phyloP scores from a whole-genome alignment of 2,797 vertebrate species.

The Lithobates sylvaticus region DNA sequence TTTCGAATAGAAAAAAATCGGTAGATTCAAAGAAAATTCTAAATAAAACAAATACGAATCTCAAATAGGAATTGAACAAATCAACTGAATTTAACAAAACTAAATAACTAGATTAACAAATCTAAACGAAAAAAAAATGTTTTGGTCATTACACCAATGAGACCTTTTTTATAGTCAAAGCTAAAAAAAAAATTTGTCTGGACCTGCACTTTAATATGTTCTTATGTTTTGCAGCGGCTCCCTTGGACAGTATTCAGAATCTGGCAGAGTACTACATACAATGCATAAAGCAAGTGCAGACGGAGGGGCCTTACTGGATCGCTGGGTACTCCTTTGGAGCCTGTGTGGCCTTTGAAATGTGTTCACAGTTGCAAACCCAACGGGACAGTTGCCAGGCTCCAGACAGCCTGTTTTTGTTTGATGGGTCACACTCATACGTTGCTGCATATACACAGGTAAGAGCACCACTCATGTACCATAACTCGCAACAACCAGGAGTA shows the following conservation, averaged over 20 bases:
- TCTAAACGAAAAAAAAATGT: too few species aligned
- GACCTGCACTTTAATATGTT: too few species aligned
- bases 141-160: too few species aligned
- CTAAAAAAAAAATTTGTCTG: too few species aligned
- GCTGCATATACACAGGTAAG: conserved; percentile 92
- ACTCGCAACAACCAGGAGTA: not conserved
- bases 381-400: conserved; percentile 73
- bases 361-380: conserved; percentile 89
- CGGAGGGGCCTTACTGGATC: conserved; percentile 89
- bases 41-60: too few species aligned
- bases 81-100: too few species aligned
- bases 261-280: conserved; percentile 89
- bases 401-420: conserved; percentile 90
- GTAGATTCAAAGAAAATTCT: too few species aligned
- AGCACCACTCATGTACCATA: not conserved
- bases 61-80: too few species aligned
- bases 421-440: conserved; percentile 94
- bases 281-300: conserved; percentile 88
- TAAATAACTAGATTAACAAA: too few species aligned
- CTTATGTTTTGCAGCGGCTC: conserved; percentile 80
- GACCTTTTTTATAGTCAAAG: too few species aligned
- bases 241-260: conserved; percentile 90
- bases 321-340: conserved; percentile 97
- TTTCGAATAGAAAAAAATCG: too few species aligned
- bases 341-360: conserved; percentile 98